Evolutionary conservation across 2,888 invertebrate species (phyloP).

Genomic region (Chalcosyrphus nemorum): DNA sequence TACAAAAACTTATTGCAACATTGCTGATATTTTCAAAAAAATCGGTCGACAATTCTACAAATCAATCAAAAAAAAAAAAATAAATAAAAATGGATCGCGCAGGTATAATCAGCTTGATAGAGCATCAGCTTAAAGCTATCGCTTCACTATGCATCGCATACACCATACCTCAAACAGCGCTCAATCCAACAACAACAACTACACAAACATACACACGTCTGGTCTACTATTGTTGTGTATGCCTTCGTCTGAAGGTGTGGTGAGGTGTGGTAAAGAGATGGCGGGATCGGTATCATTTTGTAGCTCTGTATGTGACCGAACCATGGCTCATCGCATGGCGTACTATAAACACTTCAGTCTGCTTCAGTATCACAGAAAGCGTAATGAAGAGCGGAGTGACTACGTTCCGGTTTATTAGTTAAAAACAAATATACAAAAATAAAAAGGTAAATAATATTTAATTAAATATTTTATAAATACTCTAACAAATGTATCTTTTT

Average conservation of each 20-base stretch:
- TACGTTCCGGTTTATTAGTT: neutral
- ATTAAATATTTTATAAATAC: neutral
- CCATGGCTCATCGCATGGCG: conserved; percentile 58
- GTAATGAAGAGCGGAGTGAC: conserved; percentile 41
- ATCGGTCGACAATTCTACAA: neutral
- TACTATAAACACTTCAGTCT: conserved; percentile 41
- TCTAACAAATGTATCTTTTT: neutral
- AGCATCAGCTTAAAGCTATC: conserved; percentile 51
- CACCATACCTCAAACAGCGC: conserved; percentile 14
- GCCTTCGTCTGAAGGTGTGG: conserved; percentile 24
- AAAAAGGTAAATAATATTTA: conserved; percentile 23
- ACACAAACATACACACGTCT: no score
- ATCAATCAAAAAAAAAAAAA: conserved; percentile 8
- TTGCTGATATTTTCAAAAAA: conserved; percentile 1
- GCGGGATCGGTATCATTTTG: conserved; percentile 46
- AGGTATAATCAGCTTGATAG: conserved; percentile 44
- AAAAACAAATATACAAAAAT: neutral
- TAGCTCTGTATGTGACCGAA: conserved; percentile 52
- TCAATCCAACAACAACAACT: neutral
- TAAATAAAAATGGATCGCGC: conserved; percentile 22
- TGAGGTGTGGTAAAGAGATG: conserved; percentile 37
- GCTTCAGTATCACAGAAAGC: conserved; percentile 48
- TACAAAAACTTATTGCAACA: conserved; percentile 2
- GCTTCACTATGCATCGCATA: conserved; percentile 24
- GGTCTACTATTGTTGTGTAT: neutral